Percentiles rank a stretch among this genome's conserved stretches.
These are phyloP conservation scores for Cichlasoma orientale DNA, from an alignment of 2,797 vertebrate genomes.

Conservation along the genomic window DNA sequence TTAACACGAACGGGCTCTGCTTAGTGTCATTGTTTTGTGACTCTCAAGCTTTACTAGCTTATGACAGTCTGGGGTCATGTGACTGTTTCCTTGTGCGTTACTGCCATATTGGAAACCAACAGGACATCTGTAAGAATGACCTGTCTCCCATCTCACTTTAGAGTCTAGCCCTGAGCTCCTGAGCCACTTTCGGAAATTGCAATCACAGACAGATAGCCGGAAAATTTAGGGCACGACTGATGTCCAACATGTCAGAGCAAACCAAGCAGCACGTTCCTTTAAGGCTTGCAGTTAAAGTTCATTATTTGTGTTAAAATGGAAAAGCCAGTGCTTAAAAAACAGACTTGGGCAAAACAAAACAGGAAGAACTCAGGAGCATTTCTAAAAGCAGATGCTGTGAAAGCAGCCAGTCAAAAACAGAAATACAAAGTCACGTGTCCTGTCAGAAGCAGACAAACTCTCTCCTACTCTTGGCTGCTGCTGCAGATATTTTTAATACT, in stretches of 20 bases:
- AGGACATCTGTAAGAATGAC: conserved; percentile 26
- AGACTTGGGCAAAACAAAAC: conserved; percentile 14
- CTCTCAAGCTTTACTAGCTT: conserved; percentile 5
- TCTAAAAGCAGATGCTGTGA: conserved; percentile 38
- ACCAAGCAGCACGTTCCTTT: conserved; percentile 4
- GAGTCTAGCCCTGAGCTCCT: conserved; percentile 36
- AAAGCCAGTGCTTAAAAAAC: conserved; percentile 24
- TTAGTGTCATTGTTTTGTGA: conserved; percentile 26
- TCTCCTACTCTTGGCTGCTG: neutral
- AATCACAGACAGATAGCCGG: conserved; percentile 23
- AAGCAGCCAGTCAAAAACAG: conserved; percentile 35
- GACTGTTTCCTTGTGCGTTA: conserved; percentile 45
- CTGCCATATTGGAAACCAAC: conserved; percentile 51
- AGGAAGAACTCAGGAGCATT: conserved; percentile 29
- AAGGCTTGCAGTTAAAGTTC: neutral
- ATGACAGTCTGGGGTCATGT: conserved; percentile 36
- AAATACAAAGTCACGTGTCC: conserved; percentile 39
- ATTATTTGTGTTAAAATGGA: conserved; percentile 25
- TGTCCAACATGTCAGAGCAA: conserved; percentile 23
- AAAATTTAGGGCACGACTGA: conserved; percentile 27
- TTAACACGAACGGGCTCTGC: neutral
- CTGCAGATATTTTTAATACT: conserved; percentile 32
- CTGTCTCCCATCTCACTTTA: conserved; percentile 23
- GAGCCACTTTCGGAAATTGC: conserved; percentile 46
- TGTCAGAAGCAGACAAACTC: conserved; percentile 31